Evolutionary conservation across 2,113 vertebrate species (phyloP), one percentile per base, ranked within the genome.

Genomic region (Natator depressus): DNA sequence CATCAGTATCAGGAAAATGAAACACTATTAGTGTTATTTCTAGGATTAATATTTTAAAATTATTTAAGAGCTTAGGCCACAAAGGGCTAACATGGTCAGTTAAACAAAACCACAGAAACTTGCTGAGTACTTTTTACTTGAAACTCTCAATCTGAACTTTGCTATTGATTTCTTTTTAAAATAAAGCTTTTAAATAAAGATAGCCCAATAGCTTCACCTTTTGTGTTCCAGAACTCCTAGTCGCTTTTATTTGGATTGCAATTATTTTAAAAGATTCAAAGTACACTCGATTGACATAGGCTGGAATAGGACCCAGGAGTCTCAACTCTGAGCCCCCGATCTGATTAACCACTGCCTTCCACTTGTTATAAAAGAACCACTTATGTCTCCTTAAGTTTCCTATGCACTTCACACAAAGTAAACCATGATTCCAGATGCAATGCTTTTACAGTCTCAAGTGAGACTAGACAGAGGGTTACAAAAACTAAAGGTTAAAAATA

Each of bases 401-500:
- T 62, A 31, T 62, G 29, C 7, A 62, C 29, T 62, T 35, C 59
- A 62, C 59, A 62, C 29, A 62, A 35, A 62, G 29, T 31, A 31
- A 62, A 62, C 12, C 27, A 55, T 62, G 59, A 31, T 35, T 62
- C 13, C 13, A 2, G 29, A 62, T 62, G 59, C 59, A 31, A 62
- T 35, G 12, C 13, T n/a, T 54, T 57, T 89, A 85, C 19, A 3
- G 85, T 35, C 72, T 20, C 50, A 81, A 59, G 8, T 62, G 29
- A 81, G 47, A 19, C 4, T 5, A 80, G 14, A 72, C 46, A 89
- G 82, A 46, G 57, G 75, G 81, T n/a, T 4, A 46, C 55, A 29
- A 88, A 13, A 88, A 79, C 9, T 55, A 35, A 76, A 46, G 6
- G 17, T 69, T 84, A 62, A 94, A 84, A 62, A 54, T 91, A 89